A percentile compares a stretch with the other conserved stretches of the same genome.
These are phyloP conservation scores for Gallinago undulata DNA, from an alignment of 2,113 vertebrate species.

Conservation along the genomic window DNA sequence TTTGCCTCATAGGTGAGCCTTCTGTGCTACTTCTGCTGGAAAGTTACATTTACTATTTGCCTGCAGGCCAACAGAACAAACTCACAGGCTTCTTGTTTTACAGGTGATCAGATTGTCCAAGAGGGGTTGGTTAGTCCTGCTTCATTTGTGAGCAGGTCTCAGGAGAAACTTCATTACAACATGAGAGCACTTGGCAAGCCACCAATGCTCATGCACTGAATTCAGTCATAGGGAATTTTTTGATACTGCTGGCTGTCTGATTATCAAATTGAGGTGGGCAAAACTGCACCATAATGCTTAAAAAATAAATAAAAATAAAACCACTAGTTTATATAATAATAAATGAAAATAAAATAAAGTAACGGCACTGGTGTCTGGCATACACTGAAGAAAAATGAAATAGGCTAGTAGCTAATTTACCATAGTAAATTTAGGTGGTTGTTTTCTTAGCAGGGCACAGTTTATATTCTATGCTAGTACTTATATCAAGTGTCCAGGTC, in stretches of 20 bases:
- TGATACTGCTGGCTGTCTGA: background rate
- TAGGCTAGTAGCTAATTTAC: background rate
- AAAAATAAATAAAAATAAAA: background rate
- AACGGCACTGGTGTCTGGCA: rapidly evolving
- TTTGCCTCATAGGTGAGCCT: background rate
- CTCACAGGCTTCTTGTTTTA: background rate
- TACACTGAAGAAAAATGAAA: background rate
- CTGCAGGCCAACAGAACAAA: background rate
- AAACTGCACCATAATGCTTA: background rate
- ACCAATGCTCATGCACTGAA: background rate
- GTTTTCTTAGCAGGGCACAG: background rate
- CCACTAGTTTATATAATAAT: background rate
- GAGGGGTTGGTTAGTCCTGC: background rate
- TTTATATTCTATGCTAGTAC: background rate
- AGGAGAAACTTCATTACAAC: background rate
- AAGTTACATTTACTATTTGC: background rate
- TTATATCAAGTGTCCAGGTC: background rate
- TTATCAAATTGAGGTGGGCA: background rate
- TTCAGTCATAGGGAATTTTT: background rate
- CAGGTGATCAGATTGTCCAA: background rate
- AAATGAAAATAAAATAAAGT: background rate
- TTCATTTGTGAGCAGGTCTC: background rate
- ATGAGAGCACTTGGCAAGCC: background rate
- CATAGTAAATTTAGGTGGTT: background rate
- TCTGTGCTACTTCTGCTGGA: background rate